Conservation (phyloP, 2,113 vertebrate species). For the Channa maculata region DNA sequence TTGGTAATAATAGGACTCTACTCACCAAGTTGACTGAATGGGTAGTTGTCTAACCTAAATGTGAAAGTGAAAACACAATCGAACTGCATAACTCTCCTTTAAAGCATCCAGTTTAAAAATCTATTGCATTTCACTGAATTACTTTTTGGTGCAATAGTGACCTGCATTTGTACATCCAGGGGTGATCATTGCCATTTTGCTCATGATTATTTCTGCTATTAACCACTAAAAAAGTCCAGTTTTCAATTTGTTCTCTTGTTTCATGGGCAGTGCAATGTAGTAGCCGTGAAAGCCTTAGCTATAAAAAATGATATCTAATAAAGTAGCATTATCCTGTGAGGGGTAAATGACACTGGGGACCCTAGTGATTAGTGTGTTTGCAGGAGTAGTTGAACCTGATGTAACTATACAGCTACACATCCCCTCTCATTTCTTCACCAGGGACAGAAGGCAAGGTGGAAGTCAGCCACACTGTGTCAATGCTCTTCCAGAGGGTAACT, state of each 20-base stretch:
- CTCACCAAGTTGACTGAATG: neutral
- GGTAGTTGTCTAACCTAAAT: neutral
- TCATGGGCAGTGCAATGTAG: neutral
- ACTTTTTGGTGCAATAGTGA: neutral
- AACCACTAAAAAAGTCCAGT: neutral
- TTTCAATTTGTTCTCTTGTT: neutral
- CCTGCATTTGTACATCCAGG: neutral
- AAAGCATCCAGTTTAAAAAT: neutral
- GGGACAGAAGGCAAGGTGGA: constrained; percentile 61
- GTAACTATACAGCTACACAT: constrained; percentile 27
- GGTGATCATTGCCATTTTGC: neutral
- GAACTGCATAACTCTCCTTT: too few species aligned
- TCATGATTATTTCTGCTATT: neutral
- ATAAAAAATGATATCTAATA: neutral
- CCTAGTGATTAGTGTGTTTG: constrained; percentile 19
- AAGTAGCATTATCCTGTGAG: neutral
- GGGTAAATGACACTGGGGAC: constrained; percentile 11
- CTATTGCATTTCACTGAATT: neutral
- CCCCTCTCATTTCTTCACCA: constrained; percentile 43
- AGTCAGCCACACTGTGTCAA: constrained; percentile 24
- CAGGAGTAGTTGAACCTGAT: constrained; percentile 21
- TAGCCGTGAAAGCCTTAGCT: neutral
- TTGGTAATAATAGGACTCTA: too few species aligned
- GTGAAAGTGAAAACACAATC: too few species aligned
- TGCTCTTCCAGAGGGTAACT: constrained; percentile 52